Evolutionary conservation across 2,113 vertebrate species (phyloP), one percentile per base, ranked within the genome.

Genomic region (Lucifuga dentata): DNA sequence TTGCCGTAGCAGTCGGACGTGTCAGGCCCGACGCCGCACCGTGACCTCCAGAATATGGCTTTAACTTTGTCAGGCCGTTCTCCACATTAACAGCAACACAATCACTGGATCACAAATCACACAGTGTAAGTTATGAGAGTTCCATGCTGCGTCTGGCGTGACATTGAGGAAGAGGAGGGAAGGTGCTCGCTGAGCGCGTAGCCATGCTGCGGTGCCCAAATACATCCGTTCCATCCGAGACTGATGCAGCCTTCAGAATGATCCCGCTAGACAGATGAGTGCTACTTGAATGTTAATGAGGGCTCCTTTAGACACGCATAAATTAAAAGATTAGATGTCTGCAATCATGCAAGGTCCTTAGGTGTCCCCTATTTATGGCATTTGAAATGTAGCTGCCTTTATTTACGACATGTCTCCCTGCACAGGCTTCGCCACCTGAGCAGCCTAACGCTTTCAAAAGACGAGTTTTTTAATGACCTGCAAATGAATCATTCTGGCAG

Each of bases 261-360:
- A 86, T 92, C 83, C 80, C 35, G 76, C 85, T 72, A 87, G 87
- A 91, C 85, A 86, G 88, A 92, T 68, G 85, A 91, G 85, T 88
- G 91, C 86, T 82, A 89, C 90, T 90, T 83, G 86, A 92, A 92
- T 92, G 86, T 90, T 92, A 92, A 93, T 92, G 89, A 91, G 86
- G 80, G 73, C 85, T 90, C 76, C 84, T 91, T 89, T 89, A 88
- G 84, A 90, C 85, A 78, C 65, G 89, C 90, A 92, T 92, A 90
- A 92, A 92, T 92, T 93, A 90, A 88, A 91, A 78, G 72, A 92
- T 88, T 89, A 89, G 89, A 89, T 83, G 86, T 86, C 86, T 81
- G 89, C 86, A 91, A 89, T 92, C 90, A 91, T 85, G 86, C 86
- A 72, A 88, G 89, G 87, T 84, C 87, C 80, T 84, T 83, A 90